Evolutionary conservation across 2,113 vertebrate species (phyloP).

Genomic region (Onychostoma macrolepis): DNA sequence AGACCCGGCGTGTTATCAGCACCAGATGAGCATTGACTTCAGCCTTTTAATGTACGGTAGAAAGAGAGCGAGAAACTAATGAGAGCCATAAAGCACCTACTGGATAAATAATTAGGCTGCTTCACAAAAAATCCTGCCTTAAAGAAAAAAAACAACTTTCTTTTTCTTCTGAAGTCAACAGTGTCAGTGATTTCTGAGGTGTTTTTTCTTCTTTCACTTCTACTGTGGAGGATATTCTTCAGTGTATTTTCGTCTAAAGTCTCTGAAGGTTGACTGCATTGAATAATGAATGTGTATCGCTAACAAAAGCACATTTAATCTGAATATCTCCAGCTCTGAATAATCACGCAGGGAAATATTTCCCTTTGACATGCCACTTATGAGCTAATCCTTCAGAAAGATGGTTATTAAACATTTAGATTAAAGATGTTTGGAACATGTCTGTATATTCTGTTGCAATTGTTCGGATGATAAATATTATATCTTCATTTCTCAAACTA

Average conservation of each 20-base stretch:
- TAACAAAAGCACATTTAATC: constrained; percentile 37
- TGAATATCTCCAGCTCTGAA: constrained; percentile 27
- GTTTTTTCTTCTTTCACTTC: constrained; percentile 18
- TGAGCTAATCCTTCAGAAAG: constrained; percentile 29
- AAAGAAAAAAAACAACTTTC: constrained; percentile 26
- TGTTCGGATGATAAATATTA: constrained; percentile 24
- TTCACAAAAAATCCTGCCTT: constrained; percentile 51
- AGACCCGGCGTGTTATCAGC: constrained; percentile 74
- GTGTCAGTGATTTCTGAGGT: constrained; percentile 35
- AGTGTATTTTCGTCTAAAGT: background rate
- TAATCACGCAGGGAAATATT: constrained; percentile 15
- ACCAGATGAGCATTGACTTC: constrained; percentile 78
- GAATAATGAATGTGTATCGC: constrained; percentile 23
- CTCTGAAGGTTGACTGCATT: constrained; percentile 11
- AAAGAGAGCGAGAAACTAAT: constrained; percentile 76
- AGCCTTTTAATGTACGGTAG: constrained; percentile 74
- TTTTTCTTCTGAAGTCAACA: background rate
- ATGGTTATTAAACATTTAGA: constrained; percentile 29
- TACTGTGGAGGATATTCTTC: background rate
- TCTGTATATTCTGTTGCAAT: background rate
- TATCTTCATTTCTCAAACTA: background rate
- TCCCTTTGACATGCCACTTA: constrained; percentile 12
- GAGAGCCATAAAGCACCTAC: constrained; percentile 76
- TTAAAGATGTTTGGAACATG: constrained; percentile 28
- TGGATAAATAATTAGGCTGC: constrained; percentile 80